Evolutionary conservation across 2,888 invertebrate species (phyloP).

Genomic region (Listrodromus nycthemerus): DNA sequence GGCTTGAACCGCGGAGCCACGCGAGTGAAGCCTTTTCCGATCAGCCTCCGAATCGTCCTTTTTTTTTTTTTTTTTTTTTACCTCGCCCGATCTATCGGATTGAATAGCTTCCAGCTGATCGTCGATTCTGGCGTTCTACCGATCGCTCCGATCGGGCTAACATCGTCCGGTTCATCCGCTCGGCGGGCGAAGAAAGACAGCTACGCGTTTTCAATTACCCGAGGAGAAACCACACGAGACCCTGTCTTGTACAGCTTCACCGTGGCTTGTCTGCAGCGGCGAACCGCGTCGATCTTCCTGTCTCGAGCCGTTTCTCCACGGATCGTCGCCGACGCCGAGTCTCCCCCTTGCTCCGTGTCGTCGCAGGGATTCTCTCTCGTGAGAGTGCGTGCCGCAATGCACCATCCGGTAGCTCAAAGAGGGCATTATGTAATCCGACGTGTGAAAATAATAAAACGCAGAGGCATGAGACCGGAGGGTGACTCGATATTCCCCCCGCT

Average conservation of each 20-base stretch:
- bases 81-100: neutral
- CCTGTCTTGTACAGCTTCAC: slow-evolving; percentile 73
- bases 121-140: neutral
- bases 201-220: slow-evolving; percentile 76
- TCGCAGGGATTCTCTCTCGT: slow-evolving; percentile 63
- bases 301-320: slow-evolving; percentile 55
- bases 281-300: slow-evolving; percentile 58
- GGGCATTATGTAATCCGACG: slow-evolving; percentile 51
- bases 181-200: slow-evolving; percentile 31
- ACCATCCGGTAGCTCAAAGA: slow-evolving; percentile 46
- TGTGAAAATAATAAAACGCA: slow-evolving; percentile 60
- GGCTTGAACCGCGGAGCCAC: slow-evolving; percentile 2
- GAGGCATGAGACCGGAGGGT: slow-evolving; percentile 19
- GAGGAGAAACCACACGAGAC: slow-evolving; percentile 74
- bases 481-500: slow-evolving; percentile 5
- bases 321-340: neutral
- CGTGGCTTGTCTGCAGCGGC: slow-evolving; percentile 35
- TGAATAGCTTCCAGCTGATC: neutral
- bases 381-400: slow-evolving; percentile 30
- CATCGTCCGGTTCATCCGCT: slow-evolving; percentile 45
- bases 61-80: neutral
- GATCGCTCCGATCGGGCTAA: slow-evolving; percentile 3
- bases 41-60: neutral
- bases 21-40: slow-evolving; percentile 8
- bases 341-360: neutral